Percentiles rank a stretch among this genome's conserved stretches.
Evolutionary conservation across 2,113 vertebrate species (phyloP).

Genomic region (Acrocephalus kingi): DNA sequence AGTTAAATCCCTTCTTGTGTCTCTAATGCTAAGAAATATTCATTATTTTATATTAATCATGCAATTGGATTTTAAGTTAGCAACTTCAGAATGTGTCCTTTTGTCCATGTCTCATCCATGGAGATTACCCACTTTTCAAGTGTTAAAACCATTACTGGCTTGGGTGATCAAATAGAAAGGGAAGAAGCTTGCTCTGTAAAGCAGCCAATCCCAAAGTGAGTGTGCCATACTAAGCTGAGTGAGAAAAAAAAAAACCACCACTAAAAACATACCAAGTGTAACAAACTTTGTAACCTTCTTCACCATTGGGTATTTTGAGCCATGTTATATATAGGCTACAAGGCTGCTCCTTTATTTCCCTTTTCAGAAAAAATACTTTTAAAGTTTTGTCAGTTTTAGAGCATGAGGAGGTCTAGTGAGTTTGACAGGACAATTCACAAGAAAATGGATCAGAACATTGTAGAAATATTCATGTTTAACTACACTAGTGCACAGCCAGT

Average conservation of each 20-base stretch:
- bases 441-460: background rate
- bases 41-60: conserved; percentile 1
- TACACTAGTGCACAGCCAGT: background rate
- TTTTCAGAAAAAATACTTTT: background rate
- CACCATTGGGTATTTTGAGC: background rate
- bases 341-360: background rate
- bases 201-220: background rate
- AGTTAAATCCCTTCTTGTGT: conserved; percentile 13
- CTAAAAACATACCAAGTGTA: fast-evolving
- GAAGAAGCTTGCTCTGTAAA: background rate
- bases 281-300: background rate
- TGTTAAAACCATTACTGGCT: background rate
- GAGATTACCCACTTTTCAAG: background rate
- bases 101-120: background rate
- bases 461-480: background rate
- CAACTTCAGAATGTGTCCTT: background rate
- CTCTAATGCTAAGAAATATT: background rate
- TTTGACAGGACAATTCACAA: background rate
- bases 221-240: background rate
- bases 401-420: background rate
- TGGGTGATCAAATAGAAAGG: background rate
- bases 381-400: background rate
- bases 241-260: fast-evolving
- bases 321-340: background rate
- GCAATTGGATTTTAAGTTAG: background rate